Percentiles rank a stretch among this genome's conserved stretches.
phyloP scores from a whole-genome alignment of 2,797 vertebrate genomes.

The Cossypha niveicapilla region DNA sequence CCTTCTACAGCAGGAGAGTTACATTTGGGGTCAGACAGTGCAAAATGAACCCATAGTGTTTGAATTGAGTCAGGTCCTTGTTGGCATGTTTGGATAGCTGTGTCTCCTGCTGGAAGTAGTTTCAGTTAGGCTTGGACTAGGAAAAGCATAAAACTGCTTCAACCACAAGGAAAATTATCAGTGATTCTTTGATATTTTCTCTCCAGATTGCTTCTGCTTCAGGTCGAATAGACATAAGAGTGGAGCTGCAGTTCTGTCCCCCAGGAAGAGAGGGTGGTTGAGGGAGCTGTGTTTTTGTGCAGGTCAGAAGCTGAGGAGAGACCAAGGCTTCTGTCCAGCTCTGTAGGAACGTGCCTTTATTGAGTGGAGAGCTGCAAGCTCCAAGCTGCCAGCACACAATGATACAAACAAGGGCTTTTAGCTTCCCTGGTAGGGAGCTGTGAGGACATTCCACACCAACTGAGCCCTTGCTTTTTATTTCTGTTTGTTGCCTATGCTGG shows the following conservation, averaged over 20 bases:
- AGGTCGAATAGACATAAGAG: not conserved
- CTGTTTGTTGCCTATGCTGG: not conserved
- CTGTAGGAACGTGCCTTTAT: not conserved
- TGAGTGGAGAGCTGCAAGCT: not conserved
- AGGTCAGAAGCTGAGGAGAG: not conserved
- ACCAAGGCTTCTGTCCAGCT: not conserved
- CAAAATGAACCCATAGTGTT: not conserved
- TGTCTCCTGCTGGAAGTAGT: not conserved
- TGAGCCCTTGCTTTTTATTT: not conserved
- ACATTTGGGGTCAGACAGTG: not conserved
- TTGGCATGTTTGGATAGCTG: not conserved
- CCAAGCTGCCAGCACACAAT: accelerated
- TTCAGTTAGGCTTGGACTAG: not conserved
- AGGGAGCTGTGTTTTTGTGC: accelerated
- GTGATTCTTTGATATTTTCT: not conserved
- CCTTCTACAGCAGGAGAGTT: not conserved
- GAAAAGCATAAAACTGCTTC: not conserved
- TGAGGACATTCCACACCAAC: not conserved
- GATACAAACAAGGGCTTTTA: not conserved
- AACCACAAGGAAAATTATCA: not conserved
- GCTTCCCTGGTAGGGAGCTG: accelerated
- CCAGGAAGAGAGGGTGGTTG: accelerated
- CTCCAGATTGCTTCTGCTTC: not conserved
- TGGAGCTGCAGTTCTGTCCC: not conserved
- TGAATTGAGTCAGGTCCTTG: not conserved